A percentile compares a stretch with the other conserved stretches of the same genome.
These are phyloP conservation scores for Conopomorpha cramerella DNA, from an alignment of 1,140 invertebrate species.

Conservation along the genomic window DNA sequence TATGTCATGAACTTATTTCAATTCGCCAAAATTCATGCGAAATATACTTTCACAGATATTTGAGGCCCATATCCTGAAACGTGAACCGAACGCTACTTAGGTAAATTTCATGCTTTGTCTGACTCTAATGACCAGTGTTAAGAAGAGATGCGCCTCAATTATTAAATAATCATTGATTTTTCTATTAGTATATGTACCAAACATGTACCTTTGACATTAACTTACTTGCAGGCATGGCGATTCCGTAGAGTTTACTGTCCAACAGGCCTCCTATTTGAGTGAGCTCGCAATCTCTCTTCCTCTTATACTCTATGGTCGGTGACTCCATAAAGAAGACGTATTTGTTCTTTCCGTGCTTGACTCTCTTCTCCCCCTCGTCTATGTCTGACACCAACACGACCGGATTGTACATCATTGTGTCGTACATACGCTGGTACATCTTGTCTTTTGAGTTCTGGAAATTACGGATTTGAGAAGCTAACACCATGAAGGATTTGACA, in stretches of 20 bases:
- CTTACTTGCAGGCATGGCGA: slow-evolving; percentile 76
- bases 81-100: no score
- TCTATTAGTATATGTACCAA: no score
- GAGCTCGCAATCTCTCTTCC: slow-evolving; percentile 75
- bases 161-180: no score
- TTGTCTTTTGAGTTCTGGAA: slow-evolving; percentile 42
- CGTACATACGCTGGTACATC: slow-evolving; percentile 59
- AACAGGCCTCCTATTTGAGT: slow-evolving; percentile 77
- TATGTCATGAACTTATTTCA: no score
- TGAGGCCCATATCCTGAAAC: no score
- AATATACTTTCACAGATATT: no score
- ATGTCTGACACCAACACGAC: slow-evolving; percentile 78
- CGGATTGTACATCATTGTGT: slow-evolving; percentile 67
- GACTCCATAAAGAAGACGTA: slow-evolving; percentile 91
- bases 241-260: slow-evolving; percentile 84
- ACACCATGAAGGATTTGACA: no score
- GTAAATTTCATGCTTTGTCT: no score
- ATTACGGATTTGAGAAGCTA: background rate
- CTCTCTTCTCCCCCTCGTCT: slow-evolving; percentile 81
- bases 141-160: no score
- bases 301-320: slow-evolving; percentile 76
- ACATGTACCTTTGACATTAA: no score
- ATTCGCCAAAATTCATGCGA: no score
- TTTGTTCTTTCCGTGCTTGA: slow-evolving; percentile 64
- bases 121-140: no score